Evolutionary conservation across 2,888 invertebrate species (phyloP).

Genomic region (Agrilus biguttatus): DNA sequence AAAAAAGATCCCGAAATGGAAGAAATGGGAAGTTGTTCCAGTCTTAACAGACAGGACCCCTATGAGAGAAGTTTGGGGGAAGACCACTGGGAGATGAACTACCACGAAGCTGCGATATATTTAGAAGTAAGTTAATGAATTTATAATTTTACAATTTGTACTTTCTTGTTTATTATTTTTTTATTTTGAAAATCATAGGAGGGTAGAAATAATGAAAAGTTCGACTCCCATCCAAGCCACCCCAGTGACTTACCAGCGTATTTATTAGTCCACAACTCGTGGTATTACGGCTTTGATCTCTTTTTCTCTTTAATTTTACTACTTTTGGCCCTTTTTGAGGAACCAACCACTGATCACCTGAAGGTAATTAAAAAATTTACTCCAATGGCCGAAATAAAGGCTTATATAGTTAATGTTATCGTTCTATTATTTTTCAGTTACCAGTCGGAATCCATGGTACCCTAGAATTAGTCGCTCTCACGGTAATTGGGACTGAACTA

Average conservation of each 20-base stretch:
- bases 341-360: conserved; percentile 62
- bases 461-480: conserved; percentile 61
- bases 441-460: conserved; percentile 71
- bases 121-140: conserved; percentile 44
- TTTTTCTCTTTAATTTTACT: conserved; percentile 61
- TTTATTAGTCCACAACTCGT: conserved; percentile 71
- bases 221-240: conserved; percentile 73
- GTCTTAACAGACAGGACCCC: conserved; percentile 37
- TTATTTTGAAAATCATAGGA: conserved; percentile 47
- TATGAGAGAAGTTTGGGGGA: conserved; percentile 36
- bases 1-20: conserved; percentile 35
- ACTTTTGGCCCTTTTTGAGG: conserved; percentile 63
- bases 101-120: conserved; percentile 79
- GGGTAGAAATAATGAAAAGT: conserved; percentile 83
- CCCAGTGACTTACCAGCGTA: conserved; percentile 75
- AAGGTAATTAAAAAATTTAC: conserved; percentile 21
- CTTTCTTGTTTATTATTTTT: conserved; percentile 5
- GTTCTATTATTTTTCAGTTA: conserved; percentile 33
- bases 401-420: neutral
- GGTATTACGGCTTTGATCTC: conserved; percentile 74
- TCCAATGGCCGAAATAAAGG: neutral
- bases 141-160: neutral
- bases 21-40: conserved; percentile 50
- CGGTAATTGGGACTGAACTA: conserved; percentile 63
- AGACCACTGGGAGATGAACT: conserved; percentile 77